Evolutionary conservation across 2,797 vertebrate species (phyloP).

Genomic region (Ptychobarbus kaznakovi): DNA sequence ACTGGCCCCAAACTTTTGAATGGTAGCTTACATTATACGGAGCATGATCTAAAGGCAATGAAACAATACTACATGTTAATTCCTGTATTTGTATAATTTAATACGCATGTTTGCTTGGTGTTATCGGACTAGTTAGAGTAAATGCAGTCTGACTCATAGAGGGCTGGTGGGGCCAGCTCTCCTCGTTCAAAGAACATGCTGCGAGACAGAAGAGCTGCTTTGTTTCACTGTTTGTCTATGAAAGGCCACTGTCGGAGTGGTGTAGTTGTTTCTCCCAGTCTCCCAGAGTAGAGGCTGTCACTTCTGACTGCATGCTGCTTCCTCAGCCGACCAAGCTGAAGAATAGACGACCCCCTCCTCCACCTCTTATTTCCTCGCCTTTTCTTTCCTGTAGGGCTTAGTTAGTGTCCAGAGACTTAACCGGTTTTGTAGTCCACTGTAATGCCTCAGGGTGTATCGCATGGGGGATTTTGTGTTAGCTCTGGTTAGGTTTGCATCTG

Average conservation of each 20-base stretch:
- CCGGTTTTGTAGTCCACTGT: slow-evolving; percentile 26
- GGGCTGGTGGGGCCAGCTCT: slow-evolving; percentile 67
- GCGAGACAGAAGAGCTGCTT: slow-evolving; percentile 73
- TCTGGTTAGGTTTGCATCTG: slow-evolving; percentile 36
- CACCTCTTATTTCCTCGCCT: slow-evolving; percentile 58
- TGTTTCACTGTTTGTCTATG: slow-evolving; percentile 70
- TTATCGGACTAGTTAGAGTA: slow-evolving; percentile 42
- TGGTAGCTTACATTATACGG: background rate
- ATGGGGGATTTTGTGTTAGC: slow-evolving; percentile 26
- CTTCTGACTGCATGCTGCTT: slow-evolving; percentile 51
- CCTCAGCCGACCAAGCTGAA: slow-evolving; percentile 54
- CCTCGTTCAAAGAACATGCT: slow-evolving; percentile 74
- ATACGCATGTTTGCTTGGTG: slow-evolving; percentile 44
- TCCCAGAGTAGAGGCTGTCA: slow-evolving; percentile 55
- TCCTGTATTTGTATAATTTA: slow-evolving; percentile 41
- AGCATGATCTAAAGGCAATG: background rate
- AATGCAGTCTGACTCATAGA: slow-evolving; percentile 72
- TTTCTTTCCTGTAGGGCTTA: background rate
- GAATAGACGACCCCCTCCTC: slow-evolving; percentile 46
- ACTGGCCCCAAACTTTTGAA: background rate
- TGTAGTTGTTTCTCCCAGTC: slow-evolving; percentile 34
- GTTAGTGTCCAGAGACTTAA: slow-evolving; percentile 1
- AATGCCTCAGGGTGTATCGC: background rate
- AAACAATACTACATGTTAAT: slow-evolving; percentile 1
- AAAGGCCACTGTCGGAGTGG: slow-evolving; percentile 64